These are phyloP conservation scores for Harpagus bidentatus DNA, from an alignment of 2,113 vertebrate species.

Conservation along the genomic window DNA sequence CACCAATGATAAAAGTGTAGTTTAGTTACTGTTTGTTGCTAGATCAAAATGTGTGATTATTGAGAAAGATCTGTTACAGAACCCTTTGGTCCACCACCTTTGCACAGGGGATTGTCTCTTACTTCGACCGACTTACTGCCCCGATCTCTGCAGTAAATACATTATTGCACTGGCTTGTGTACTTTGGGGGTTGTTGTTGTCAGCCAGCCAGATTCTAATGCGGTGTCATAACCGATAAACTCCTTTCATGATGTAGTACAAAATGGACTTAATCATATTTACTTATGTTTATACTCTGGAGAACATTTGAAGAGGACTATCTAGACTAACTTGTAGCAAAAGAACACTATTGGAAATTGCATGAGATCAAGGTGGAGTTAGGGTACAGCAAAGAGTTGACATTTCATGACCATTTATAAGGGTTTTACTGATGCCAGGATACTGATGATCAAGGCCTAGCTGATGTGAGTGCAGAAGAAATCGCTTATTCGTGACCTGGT, in stretches of 20 bases:
- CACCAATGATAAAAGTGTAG: neutral
- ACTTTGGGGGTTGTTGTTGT: neutral
- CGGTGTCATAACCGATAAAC: fast-evolving
- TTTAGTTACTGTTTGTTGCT: neutral
- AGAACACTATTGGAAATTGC: neutral
- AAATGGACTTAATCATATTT: neutral
- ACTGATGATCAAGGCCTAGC: neutral
- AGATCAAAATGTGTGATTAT: neutral
- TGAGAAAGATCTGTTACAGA: neutral
- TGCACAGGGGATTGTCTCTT: neutral
- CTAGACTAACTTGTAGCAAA: neutral
- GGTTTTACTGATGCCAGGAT: neutral
- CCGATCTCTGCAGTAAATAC: neutral
- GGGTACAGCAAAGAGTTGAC: neutral
- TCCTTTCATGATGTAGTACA: neutral
- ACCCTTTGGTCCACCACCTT: neutral
- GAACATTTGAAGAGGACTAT: neutral
- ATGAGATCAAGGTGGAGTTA: neutral
- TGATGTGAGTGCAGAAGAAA: neutral
- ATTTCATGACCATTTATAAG: neutral
- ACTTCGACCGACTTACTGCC: fast-evolving
- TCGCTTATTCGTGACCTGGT: fast-evolving
- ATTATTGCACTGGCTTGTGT: neutral
- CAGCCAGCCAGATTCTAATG: neutral
- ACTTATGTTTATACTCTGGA: neutral